A percentile compares a stretch with the other conserved stretches of the same genome.
These are phyloP conservation scores for Eilema sororculum DNA, from an alignment of 2,888 invertebrate genomes.

Conservation along the genomic window DNA sequence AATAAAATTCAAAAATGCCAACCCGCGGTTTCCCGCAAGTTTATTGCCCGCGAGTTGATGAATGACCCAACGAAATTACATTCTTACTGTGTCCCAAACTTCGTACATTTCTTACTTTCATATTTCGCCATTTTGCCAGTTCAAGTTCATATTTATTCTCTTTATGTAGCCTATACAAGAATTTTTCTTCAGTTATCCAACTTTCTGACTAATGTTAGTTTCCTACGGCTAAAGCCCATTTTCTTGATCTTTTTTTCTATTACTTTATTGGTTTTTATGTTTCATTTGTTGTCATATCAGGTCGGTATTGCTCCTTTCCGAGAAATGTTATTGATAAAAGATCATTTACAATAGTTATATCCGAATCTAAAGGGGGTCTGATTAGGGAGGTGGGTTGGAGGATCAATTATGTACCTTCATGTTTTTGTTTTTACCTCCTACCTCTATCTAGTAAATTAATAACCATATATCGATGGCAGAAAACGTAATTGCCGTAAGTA, in stretches of 20 bases:
- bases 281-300: conserved; percentile 28
- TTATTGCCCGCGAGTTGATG: no score
- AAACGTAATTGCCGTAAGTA: no score
- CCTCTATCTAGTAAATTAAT: background rate
- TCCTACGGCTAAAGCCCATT: conserved; percentile 19
- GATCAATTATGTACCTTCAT: background rate
- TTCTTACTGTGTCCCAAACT: conserved; percentile 32
- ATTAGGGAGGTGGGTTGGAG: background rate
- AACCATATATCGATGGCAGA: background rate
- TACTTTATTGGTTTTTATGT: conserved; percentile 27
- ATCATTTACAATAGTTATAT: conserved; percentile 1
- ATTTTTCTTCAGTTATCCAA: conserved; percentile 32
- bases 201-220: conserved; percentile 33
- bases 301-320: conserved; percentile 9
- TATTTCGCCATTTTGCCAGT: conserved; percentile 28
- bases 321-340: conserved; percentile 25
- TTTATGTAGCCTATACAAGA: conserved; percentile 27
- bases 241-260: conserved; percentile 40
- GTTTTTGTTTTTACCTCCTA: background rate
- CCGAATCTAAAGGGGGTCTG: background rate
- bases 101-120: conserved; percentile 15
- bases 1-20: no score
- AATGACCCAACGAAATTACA: conserved; percentile 31
- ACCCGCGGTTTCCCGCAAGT: no score
- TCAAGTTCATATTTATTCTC: conserved; percentile 29